phyloP scores from a whole-genome alignment of 2,113 vertebrate species.

The Callospermophilus lateralis region DNA sequence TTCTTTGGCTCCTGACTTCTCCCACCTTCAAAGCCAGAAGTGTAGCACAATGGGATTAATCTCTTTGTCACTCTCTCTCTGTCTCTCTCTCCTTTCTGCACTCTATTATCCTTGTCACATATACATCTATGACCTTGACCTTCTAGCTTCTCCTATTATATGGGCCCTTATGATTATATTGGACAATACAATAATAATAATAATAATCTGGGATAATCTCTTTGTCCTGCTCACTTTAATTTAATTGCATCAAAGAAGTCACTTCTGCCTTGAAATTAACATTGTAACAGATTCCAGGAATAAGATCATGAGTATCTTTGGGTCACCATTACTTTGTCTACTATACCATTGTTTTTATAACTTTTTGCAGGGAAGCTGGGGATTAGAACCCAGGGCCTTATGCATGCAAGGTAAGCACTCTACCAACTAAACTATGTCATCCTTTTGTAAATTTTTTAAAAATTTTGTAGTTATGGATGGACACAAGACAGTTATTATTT shows the following conservation, averaged over 20 bases:
- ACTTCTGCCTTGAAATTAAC: background rate
- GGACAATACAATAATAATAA: too few relatives aligned
- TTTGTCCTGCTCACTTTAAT: background rate
- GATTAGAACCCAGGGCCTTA: too few relatives aligned
- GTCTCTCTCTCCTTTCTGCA: background rate
- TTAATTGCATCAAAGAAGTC: background rate
- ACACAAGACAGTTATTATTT: too few relatives aligned
- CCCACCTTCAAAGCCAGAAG: background rate
- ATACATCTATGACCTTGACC: background rate
- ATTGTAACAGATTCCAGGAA: background rate
- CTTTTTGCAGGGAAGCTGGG: background rate
- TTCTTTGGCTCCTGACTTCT: background rate
- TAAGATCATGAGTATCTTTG: background rate
- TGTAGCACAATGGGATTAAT: background rate
- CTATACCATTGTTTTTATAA: background rate
- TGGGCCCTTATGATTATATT: background rate
- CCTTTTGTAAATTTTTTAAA: too few relatives aligned
- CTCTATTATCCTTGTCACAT: background rate
- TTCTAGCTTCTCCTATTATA: background rate
- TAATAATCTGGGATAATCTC: background rate
- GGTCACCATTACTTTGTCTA: background rate
- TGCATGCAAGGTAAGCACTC: too few relatives aligned
- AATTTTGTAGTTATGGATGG: too few relatives aligned
- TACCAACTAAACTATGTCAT: too few relatives aligned
- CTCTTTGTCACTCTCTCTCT: background rate